Conservation (phyloP, 2,888 invertebrate species). For the Amphipyra tragopoginis region DNA sequence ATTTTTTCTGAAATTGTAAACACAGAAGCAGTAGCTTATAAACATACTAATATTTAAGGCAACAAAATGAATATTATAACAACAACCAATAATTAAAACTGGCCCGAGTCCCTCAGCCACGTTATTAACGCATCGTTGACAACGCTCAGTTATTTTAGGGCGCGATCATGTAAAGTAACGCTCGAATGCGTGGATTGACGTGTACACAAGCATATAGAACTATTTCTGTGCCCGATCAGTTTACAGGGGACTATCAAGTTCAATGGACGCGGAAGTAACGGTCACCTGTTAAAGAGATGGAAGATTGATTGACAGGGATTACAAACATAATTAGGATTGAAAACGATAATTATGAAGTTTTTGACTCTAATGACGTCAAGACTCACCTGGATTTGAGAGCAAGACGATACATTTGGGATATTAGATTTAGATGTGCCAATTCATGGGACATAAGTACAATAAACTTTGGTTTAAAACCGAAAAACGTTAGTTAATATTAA, state of each 20-base stretch:
- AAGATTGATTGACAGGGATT: constrained; percentile 7
- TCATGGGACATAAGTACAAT: neutral
- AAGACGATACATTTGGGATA: no score
- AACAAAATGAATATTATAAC: constrained; percentile 4
- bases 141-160: constrained; percentile 52
- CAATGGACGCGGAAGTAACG: constrained; percentile 61
- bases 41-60: no score
- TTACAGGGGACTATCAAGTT: constrained; percentile 61
- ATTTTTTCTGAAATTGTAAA: no score
- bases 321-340: no score
- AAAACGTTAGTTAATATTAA: no score
- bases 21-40: no score
- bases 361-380: no score
- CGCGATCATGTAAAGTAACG: constrained; percentile 52
- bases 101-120: constrained; percentile 20
- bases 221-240: constrained; percentile 64
- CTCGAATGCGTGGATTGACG: constrained; percentile 59
- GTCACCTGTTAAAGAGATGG: constrained; percentile 38
- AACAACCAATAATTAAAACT: constrained; percentile 33
- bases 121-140: constrained; percentile 61
- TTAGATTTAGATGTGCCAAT: neutral
- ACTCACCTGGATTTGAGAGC: no score
- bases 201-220: constrained; percentile 58
- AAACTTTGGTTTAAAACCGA: no score
- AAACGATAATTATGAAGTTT: no score